Evolutionary conservation across 2,888 invertebrate species (phyloP).

Genomic region (Baccha elongata): DNA sequence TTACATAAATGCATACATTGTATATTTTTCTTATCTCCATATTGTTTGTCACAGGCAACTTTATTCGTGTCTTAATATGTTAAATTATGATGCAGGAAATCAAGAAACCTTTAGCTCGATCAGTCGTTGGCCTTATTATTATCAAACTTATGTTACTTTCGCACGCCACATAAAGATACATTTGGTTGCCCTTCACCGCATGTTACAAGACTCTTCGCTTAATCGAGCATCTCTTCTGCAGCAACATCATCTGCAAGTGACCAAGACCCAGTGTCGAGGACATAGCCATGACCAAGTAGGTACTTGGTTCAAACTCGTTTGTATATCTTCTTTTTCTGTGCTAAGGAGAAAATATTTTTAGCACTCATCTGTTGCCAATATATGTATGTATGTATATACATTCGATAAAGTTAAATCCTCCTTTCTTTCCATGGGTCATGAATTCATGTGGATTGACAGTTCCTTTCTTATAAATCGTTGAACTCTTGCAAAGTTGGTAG

Average conservation of each 20-base stretch:
- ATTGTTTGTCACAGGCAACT: neutral
- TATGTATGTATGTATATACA: no score
- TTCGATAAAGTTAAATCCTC: neutral
- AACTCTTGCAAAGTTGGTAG: no score
- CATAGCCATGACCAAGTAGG: conserved; percentile 54
- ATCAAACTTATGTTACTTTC: neutral
- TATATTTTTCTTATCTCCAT: neutral
- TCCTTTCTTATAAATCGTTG: neutral
- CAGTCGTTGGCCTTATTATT: conserved; percentile 6
- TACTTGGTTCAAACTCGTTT: conserved; percentile 49
- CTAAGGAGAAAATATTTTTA: conserved; percentile 46
- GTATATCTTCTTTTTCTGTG: conserved; percentile 24
- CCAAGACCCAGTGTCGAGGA: conserved; percentile 62
- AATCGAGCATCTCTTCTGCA: conserved; percentile 8
- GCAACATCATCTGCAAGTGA: conserved; percentile 26
- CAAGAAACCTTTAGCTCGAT: neutral
- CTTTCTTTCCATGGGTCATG: neutral
- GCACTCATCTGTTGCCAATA: conserved; percentile 13
- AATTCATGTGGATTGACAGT: neutral
- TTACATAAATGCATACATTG: no score
- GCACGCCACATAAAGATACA: neutral
- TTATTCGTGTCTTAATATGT: neutral
- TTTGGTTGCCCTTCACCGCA: conserved; percentile 43
- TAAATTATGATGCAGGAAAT: conserved; percentile 24
- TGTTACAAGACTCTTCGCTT: conserved; percentile 4